Base-by-base conservation (phyloP, 1,140 invertebrate genomes). In the Ceratoteleas bidentatus region DNA sequence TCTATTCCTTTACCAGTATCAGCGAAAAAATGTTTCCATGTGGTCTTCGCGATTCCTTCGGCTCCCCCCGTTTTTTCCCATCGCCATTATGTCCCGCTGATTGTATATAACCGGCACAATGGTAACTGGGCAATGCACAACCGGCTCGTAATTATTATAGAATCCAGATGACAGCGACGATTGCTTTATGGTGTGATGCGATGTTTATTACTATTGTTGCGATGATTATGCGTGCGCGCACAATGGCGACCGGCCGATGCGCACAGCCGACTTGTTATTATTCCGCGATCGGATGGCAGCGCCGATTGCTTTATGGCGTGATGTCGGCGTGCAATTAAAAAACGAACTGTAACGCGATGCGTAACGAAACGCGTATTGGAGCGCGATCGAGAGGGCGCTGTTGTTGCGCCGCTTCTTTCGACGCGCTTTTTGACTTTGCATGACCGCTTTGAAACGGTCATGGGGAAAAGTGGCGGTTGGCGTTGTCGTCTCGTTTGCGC, bases 141-240 rank as follows among this genome's bases (percentile, higher is more conserved):
- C 54, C 58, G 47, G 24, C 74, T 56, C 34, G 58, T 62, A 79
- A 72, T 72, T 72, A 79, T 66, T 62, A 57, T 49, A 65, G 62
- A 58, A 73, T 73, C 43, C 45, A 68, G 62, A 76, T 68, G 73
- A 76, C 73, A 76, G 62, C 54, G 52, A 60, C 72, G 72, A 75
- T 66, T 57, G 54, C 61, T 66, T 66, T 65, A 66, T 75, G 72
- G 72, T 66, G 60, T 52, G 73, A 68, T 76, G 57, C 47, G 38
- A 61, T 61, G 62, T 68, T 78, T 78, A 70, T 70, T 70, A 70
- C 60, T 33, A 78, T 78, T 65, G 64, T 77, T 40, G 40, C 15
- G 60, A 52, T 70, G 58, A 78, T 78, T 58, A 50, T 68, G 56
- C 24, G 73, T 54, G 50, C 53, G 49, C 38, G 52, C 34, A 78